Evolutionary conservation across 2,888 invertebrate species (phyloP), one percentile per base, ranked within the genome.

Genomic region (Hypolimnas misippus): DNA sequence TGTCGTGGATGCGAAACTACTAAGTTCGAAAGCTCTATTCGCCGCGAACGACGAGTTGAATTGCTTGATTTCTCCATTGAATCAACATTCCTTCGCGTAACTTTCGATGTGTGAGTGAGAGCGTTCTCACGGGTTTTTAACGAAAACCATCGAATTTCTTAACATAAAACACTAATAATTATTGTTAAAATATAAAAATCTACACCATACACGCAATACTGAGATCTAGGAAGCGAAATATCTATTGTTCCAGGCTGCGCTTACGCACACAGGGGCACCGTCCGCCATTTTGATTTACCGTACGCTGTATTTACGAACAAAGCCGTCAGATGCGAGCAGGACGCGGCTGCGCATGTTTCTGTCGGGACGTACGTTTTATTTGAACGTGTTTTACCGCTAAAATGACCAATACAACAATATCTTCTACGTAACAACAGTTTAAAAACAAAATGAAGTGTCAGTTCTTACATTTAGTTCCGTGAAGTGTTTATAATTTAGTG

Each of bases 261-360:
- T 72, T 80, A 89, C 91, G 88, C 91, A 90, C 89, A 90, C 90
- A 72, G 62, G 38, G 69, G 71, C 70, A 68, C 21, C 63, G 79
- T 83, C 92, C 86, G 92, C 92, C 92, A 92, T 92, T 92, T 92
- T 92, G 92, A 86, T 89, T 89, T 87, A 89, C 86, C 84, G 90
- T 88, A 87, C 84, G 84, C 80, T 87, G 90, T 92, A 87, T 90
- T 88, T 91, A 88, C 86, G 89, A 85, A 92, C 92, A 92, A 92
- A 92, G 92, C 92, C 89, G 90, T 90, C 92, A 92, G 92, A 92
- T 89, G 92, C 76, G 74, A 87, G 89, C 92, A 85, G 85, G 89
- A 88, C 92, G 91, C 92, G 90, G 89, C 87, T 91, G 91, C 90
- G 92, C 89, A 83, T 82, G 91, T 81, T 83, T 81, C 87, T 84